Evolutionary conservation across 2,888 invertebrate species (phyloP).

Genomic region (Chironomus tentans): DNA sequence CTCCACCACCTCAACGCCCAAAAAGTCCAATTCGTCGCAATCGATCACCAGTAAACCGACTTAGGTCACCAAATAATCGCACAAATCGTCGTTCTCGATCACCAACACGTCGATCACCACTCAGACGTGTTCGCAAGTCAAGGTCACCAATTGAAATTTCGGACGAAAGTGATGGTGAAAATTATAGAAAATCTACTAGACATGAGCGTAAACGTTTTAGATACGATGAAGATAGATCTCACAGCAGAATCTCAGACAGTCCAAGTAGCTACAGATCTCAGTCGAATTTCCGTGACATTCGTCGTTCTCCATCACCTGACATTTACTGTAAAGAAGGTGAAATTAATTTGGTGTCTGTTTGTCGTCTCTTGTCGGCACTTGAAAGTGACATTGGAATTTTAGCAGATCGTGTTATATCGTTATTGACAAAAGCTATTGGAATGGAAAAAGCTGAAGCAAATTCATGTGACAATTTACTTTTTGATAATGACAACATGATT

Average conservation of each 20-base stretch:
- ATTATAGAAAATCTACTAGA: neutral
- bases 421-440: conserved; percentile 66
- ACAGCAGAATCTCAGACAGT: neutral
- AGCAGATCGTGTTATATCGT: conserved; percentile 66
- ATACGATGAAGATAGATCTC: neutral
- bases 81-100: neutral
- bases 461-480: conserved; percentile 63
- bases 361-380: conserved; percentile 67
- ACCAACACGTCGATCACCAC: neutral
- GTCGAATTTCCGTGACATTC: conserved; percentile 26
- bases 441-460: conserved; percentile 65
- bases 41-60: no score
- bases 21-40: neutral
- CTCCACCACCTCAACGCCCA: neutral
- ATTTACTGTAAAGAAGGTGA: conserved; percentile 41
- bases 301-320: conserved; percentile 31
- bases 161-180: neutral
- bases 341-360: conserved; percentile 53
- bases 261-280: conserved; percentile 29
- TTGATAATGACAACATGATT: conserved; percentile 58
- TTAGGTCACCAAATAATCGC: no score
- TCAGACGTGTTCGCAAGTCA: neutral
- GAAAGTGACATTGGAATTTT: conserved; percentile 78
- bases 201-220: no score
- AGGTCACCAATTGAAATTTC: neutral